Conservation (phyloP, 1,140 invertebrate species). For the Streblospio benedicti region DNA sequence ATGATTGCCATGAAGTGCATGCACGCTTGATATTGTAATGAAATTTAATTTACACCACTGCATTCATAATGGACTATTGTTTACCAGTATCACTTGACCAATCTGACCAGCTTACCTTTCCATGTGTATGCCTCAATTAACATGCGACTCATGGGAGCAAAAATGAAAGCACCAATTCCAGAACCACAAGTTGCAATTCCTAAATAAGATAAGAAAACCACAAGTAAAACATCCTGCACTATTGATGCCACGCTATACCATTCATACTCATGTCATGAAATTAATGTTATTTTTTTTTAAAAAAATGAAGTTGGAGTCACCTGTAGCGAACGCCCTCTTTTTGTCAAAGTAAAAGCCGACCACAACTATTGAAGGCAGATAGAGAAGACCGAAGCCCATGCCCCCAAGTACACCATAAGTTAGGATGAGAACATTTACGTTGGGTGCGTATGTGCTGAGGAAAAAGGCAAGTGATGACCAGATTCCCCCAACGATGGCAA, state of each 20-base stretch:
- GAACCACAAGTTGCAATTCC: slow-evolving; percentile 90
- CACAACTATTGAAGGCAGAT: slow-evolving; percentile 86
- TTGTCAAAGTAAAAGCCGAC: slow-evolving; percentile 91
- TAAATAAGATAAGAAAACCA: too few relatives aligned
- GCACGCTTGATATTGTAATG: too few relatives aligned
- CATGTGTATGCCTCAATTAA: slow-evolving; percentile 12
- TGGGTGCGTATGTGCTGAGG: slow-evolving; percentile 1
- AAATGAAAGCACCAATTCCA: slow-evolving; percentile 69
- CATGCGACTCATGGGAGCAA: slow-evolving; percentile 8
- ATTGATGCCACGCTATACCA: too few relatives aligned
- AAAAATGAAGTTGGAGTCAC: too few relatives aligned
- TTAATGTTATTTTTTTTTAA: too few relatives aligned
- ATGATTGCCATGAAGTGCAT: too few relatives aligned
- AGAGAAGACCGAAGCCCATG: slow-evolving; percentile 85
- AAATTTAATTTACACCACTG: too few relatives aligned
- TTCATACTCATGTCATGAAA: too few relatives aligned
- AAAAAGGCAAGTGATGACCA: background rate
- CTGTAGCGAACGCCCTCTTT: slow-evolving; percentile 79
- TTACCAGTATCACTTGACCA: too few relatives aligned
- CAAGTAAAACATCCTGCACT: too few relatives aligned
- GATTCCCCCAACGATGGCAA: slow-evolving; percentile 71
- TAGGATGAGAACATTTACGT: slow-evolving; percentile 55
- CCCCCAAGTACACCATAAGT: slow-evolving; percentile 80
- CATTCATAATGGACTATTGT: too few relatives aligned
- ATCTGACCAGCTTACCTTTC: too few relatives aligned